Percentiles rank a stretch among this genome's conserved stretches.
Conservation (phyloP, 2,888 invertebrate genomes). For the Drepanosiphum platanoidis region DNA sequence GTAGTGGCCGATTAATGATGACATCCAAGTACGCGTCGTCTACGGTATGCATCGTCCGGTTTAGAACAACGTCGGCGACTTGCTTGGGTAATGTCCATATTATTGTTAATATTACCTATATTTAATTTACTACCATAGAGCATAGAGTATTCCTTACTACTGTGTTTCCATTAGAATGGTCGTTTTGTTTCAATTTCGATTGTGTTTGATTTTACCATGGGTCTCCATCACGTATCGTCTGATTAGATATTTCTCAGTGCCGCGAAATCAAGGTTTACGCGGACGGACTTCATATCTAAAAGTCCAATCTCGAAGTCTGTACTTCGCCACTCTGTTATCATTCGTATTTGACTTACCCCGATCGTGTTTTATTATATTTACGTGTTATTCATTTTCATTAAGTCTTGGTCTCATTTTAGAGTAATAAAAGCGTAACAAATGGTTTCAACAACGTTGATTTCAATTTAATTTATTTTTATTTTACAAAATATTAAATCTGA, state of each 20-base stretch:
- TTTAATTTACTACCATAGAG: neutral
- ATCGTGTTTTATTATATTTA: too few relatives aligned
- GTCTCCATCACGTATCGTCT: too few relatives aligned
- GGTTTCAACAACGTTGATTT: neutral
- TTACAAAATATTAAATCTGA: neutral
- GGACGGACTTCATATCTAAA: neutral
- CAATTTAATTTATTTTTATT: neutral
- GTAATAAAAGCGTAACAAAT: neutral
- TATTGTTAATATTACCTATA: neutral
- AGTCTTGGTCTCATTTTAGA: neutral
- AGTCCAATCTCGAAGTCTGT: neutral
- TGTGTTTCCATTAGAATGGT: neutral
- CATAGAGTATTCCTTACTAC: neutral
- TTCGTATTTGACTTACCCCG: neutral
- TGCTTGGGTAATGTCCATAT: conserved; percentile 27
- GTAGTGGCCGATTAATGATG: conserved; percentile 16
- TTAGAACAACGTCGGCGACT: neutral
- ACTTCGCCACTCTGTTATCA: neutral
- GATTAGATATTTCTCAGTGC: neutral
- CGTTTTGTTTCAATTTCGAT: neutral
- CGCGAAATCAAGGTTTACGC: neutral
- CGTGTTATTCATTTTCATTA: neutral
- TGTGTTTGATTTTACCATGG: neutral
- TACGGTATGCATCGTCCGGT: neutral
- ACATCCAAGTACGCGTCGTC: conserved; percentile 1